These are phyloP conservation scores for Corythoichthys haematopterus DNA, from an alignment of 2,113 vertebrate species.

Conservation along the genomic window DNA sequence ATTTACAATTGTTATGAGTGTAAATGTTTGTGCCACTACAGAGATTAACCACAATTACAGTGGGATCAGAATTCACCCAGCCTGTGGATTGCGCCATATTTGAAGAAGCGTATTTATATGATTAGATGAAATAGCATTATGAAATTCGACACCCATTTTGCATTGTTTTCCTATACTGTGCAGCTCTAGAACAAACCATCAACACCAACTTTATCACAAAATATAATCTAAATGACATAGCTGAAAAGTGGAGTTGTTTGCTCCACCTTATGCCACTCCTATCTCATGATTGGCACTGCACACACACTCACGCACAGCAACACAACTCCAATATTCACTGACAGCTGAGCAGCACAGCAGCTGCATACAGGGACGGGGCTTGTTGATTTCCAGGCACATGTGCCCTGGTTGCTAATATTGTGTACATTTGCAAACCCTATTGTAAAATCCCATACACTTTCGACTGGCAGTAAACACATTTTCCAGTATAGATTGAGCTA, in stretches of 20 bases:
- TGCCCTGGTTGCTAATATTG: conserved; percentile 11
- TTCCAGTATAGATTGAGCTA: background rate
- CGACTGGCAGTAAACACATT: conserved; percentile 16
- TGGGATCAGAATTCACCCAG: too few species aligned
- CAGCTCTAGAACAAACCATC: background rate
- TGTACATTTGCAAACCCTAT: conserved; percentile 5
- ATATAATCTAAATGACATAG: background rate
- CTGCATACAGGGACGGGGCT: conserved; percentile 57
- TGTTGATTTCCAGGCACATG: conserved; percentile 20
- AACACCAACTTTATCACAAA: background rate
- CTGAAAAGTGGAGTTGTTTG: conserved; percentile 36
- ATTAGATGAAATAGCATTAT: too few species aligned
- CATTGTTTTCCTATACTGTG: too few species aligned
- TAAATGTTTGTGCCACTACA: too few species aligned
- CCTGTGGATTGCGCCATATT: too few species aligned
- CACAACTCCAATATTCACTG: conserved; percentile 53
- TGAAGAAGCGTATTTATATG: too few species aligned
- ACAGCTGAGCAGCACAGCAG: conserved; percentile 61
- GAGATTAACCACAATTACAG: too few species aligned
- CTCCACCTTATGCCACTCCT: conserved; percentile 32
- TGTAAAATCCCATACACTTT: conserved; percentile 45
- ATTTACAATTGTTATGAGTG: too few species aligned
- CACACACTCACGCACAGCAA: conserved; percentile 41
- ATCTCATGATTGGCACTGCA: conserved; percentile 39
- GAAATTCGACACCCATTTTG: too few species aligned